Base-by-base conservation (phyloP, 2,888 invertebrate genomes). In the Heliconius aoede region DNA sequence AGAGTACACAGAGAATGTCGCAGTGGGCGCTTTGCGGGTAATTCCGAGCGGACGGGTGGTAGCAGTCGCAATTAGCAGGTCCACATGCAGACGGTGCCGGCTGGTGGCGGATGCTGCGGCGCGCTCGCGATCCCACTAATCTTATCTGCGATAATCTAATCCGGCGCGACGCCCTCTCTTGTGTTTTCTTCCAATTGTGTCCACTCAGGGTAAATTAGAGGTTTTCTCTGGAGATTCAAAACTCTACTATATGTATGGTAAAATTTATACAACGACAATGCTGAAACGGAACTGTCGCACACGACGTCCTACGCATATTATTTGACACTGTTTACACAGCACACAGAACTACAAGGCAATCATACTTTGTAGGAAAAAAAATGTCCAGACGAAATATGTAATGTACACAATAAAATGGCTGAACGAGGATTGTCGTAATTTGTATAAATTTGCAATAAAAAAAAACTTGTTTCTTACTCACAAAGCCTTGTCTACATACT, bases 111-210 rank as follows among this genome's bases (percentile, higher is more conserved):
- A 83, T 83, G 85, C 82, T 65, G 76, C 76, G 77, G 80, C 78
- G 80, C 78, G 76, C 80, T 80, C 77, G 82, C 89, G 88, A 88
- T 87, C 88, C 88, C 87, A 88, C 91, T 92, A 93, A 94, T 93
- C 93, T 92, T 91, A 93, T 93, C 93, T 86, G 81, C 84, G 83
- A 90, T 93, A 93, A 94, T 94, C 93, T 91, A 93, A 94, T 94
- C 90, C 89, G 83, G 83, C 88, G 87, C 90, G 90, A 89, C 90
- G 89, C 90, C 90, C 90, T 91, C 91, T 91, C 92, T 92, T 88
- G 91, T 92, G 91, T 93, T 93, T 93, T 93, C 93, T 93, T 93
- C 89, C 90, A 93, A 91, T 93, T 91, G 93, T 91, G 93, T 92
- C 91, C 92, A 93, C 89, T 92, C 91, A 88, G 90, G 91, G 90